Conservation (phyloP, 1,140 invertebrate species). For the Protaetia brevitarsis region DNA sequence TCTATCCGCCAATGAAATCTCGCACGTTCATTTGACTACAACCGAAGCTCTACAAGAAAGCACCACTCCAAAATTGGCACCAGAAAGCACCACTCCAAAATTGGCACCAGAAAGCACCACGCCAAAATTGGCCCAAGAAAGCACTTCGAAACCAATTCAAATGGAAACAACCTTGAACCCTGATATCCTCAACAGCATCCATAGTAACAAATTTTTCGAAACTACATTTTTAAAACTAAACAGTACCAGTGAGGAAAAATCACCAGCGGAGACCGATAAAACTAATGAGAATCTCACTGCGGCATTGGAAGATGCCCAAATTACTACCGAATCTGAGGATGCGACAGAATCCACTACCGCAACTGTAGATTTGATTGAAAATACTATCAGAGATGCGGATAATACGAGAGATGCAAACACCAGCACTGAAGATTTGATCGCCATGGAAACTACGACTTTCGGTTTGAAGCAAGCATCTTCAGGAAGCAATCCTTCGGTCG, state of each 20-base stretch:
- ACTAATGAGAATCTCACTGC: background rate
- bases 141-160: conserved; percentile 22
- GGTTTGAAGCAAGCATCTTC: conserved; percentile 27
- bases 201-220: conserved; percentile 41
- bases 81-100: background rate
- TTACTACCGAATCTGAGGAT: background rate
- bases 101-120: conserved; percentile 11
- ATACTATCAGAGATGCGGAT: conserved; percentile 10
- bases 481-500: background rate
- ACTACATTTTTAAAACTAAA: background rate
- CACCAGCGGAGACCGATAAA: background rate
- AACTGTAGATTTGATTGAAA: conserved; percentile 4
- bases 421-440: conserved; percentile 44
- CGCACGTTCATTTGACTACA: background rate
- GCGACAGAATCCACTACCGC: conserved; percentile 8
- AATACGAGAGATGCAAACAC: conserved; percentile 32
- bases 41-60: conserved; percentile 10
- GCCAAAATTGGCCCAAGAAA: conserved; percentile 27
- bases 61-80: background rate
- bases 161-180: conserved; percentile 34
- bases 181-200: conserved; percentile 44
- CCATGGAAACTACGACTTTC: conserved; percentile 44
- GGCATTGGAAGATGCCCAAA: background rate
- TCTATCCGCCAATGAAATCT: conserved; percentile 29
- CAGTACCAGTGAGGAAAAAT: background rate